phyloP scores from a whole-genome alignment of 2,888 invertebrate genomes.

The Tachina lurida region DNA sequence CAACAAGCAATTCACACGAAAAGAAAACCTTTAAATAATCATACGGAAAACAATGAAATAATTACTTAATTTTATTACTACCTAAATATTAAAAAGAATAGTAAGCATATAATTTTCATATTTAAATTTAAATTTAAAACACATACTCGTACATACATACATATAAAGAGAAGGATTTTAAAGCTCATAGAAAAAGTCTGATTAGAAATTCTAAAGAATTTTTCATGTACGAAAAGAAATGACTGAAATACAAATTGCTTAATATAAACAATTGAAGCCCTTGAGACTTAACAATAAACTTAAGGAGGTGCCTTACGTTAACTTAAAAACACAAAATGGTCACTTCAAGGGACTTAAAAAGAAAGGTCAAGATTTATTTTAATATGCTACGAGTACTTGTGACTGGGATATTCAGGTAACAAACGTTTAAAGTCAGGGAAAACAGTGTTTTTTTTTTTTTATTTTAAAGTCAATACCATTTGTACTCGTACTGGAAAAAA shows the following conservation, averaged over 20 bases:
- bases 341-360: slow-evolving; percentile 10
- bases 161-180: slow-evolving; percentile 10
- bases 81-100: background rate
- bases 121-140: slow-evolving; percentile 24
- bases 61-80: slow-evolving; percentile 36
- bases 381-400: slow-evolving; percentile 21
- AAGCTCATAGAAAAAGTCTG: slow-evolving; percentile 27
- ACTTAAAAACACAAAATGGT: slow-evolving; percentile 42
- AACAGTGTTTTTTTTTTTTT: slow-evolving; percentile 26
- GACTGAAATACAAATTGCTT: slow-evolving; percentile 53
- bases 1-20: background rate
- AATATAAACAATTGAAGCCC: slow-evolving; percentile 22
- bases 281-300: slow-evolving; percentile 11
- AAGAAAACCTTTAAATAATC: slow-evolving; percentile 24
- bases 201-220: slow-evolving; percentile 55
- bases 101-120: background rate
- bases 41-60: slow-evolving; percentile 11
- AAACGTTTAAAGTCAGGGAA: slow-evolving; percentile 3
- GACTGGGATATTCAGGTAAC: slow-evolving; percentile 40
- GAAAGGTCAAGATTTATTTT: slow-evolving; percentile 51
- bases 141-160: background rate
- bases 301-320: slow-evolving; percentile 31
- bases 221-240: background rate
- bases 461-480: slow-evolving; percentile 38
- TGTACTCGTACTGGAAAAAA: slow-evolving; percentile 60